Percentiles rank a stretch among this genome's conserved stretches.
Evolutionary conservation across 2,113 vertebrate genomes (phyloP).

Genomic region (Clarias magur): DNA sequence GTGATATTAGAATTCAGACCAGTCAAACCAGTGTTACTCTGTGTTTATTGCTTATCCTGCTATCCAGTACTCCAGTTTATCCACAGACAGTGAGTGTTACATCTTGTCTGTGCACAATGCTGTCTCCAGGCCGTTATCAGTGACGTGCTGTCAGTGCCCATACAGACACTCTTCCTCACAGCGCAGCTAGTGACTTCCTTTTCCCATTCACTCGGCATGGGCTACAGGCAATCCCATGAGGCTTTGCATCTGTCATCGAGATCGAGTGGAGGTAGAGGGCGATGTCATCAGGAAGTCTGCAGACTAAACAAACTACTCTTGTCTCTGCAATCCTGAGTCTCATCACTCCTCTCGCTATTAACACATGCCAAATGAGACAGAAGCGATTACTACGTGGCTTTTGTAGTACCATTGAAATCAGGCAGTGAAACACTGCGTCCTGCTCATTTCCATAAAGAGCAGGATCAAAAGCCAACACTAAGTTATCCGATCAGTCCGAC

Average conservation of each 20-base stretch:
- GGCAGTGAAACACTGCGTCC: neutral
- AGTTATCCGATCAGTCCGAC: neutral
- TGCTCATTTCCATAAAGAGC: neutral
- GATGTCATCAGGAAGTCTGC: slow-evolving; percentile 52
- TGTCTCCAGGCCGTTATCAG: slow-evolving; percentile 39
- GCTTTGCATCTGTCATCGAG: slow-evolving; percentile 44
- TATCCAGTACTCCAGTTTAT: slow-evolving; percentile 12
- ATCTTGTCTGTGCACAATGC: slow-evolving; percentile 19
- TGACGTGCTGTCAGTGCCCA: slow-evolving; percentile 46
- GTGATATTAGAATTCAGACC: slow-evolving; percentile 26
- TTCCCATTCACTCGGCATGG: slow-evolving; percentile 26
- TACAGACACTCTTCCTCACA: slow-evolving; percentile 39
- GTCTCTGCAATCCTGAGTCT: slow-evolving; percentile 48
- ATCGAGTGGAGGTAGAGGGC: slow-evolving; percentile 40
- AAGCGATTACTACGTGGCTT: neutral
- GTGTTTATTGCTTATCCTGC: slow-evolving; percentile 25
- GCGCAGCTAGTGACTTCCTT: slow-evolving; percentile 42
- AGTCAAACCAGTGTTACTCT: neutral
- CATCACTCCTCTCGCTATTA: slow-evolving; percentile 54
- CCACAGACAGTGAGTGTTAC: slow-evolving; percentile 21
- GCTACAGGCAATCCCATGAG: slow-evolving; percentile 42
- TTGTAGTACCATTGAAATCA: neutral
- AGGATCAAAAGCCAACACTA: neutral
- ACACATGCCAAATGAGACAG: slow-evolving; percentile 48
- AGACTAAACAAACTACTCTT: slow-evolving; percentile 45